Evolutionary conservation across 1,140 invertebrate species (phyloP).

Genomic region (Caenorhabditis briggsae): DNA sequence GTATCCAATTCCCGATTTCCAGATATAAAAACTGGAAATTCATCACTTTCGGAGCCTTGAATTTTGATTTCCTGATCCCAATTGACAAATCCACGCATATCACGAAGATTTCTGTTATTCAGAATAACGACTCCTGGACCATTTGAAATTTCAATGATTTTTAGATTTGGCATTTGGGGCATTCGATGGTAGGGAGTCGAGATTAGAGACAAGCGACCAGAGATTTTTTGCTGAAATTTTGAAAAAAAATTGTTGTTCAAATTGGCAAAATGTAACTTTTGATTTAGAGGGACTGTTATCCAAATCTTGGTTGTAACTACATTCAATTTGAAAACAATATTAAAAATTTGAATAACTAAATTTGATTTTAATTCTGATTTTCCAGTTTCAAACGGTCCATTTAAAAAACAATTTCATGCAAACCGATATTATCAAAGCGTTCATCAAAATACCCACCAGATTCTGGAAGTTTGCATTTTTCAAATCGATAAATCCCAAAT

Average conservation of each 20-base stretch:
- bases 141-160: background rate
- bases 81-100: constrained; percentile 39
- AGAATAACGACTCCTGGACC: constrained; percentile 14
- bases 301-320: too few relatives aligned
- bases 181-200: background rate
- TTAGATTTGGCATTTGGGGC: constrained; percentile 16
- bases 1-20: constrained; percentile 27
- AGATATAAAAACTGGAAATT: constrained; percentile 25
- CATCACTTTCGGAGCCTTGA: background rate
- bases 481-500: too few relatives aligned
- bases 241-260: background rate
- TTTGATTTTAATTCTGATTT: too few relatives aligned
- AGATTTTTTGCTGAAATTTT: background rate
- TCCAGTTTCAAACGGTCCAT: too few relatives aligned
- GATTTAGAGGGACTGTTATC: too few relatives aligned
- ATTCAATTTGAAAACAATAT: too few relatives aligned
- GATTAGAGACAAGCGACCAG: background rate
- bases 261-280: background rate
- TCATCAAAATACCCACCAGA: too few relatives aligned
- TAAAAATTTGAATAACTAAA: too few relatives aligned
- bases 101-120: background rate
- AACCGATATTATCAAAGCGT: too few relatives aligned
- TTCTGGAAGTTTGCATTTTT: too few relatives aligned
- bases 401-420: too few relatives aligned
- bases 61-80: constrained; percentile 20